A percentile compares a stretch with the other conserved stretches of the same genome.
Conservation (phyloP, 2,113 vertebrate species). For the Ciconia stormi region DNA sequence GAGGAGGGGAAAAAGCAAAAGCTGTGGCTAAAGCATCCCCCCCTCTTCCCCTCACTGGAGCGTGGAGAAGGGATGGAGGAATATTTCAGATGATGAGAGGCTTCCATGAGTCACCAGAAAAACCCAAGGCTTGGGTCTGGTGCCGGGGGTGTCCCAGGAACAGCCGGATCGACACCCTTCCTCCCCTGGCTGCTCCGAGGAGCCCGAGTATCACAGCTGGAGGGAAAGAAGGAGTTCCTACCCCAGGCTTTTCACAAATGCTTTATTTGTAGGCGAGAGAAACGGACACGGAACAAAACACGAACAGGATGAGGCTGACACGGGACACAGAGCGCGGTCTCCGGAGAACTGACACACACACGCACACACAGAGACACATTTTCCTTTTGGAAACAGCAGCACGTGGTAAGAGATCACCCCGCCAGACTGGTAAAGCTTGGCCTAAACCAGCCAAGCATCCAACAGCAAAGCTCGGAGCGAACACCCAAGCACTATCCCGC, state of each 20-base stretch:
- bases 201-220: background rate
- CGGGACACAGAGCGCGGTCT: rapidly evolving
- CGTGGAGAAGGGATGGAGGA: background rate
- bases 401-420: background rate
- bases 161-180: background rate
- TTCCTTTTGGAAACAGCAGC: background rate
- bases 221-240: background rate
- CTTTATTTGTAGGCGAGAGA: background rate
- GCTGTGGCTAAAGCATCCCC: background rate
- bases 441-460: background rate
- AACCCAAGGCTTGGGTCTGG: background rate
- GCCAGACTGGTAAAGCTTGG: background rate
- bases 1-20: background rate
- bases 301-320: background rate
- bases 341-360: background rate
- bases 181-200: background rate
- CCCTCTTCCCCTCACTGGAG: too few relatives aligned
- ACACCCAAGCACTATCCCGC: rapidly evolving
- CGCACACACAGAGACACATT: background rate
- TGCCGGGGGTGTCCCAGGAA: background rate
- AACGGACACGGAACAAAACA: background rate
- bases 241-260: background rate
- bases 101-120: background rate
- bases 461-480: background rate
- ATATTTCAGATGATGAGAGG: background rate